Conservation (phyloP, 2,888 invertebrate species). For the Autographa pulchrina region DNA sequence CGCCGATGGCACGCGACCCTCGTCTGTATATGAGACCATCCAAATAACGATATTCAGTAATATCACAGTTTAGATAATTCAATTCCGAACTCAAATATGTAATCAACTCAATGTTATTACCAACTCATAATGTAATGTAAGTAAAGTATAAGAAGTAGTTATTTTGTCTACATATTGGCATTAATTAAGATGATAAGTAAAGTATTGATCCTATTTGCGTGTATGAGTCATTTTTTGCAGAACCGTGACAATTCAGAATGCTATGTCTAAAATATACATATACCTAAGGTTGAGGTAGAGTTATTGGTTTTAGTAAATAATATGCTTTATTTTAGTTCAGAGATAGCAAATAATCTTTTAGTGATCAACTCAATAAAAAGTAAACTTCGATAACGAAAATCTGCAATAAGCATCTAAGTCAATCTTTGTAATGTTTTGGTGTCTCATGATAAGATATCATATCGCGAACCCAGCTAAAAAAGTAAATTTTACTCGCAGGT, state of each 20-base stretch:
- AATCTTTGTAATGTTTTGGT: constrained; percentile 6
- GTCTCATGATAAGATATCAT: background rate
- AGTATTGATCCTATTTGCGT: background rate
- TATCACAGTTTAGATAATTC: constrained; percentile 24
- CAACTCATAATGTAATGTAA: background rate
- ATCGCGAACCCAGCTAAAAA: background rate
- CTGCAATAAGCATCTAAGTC: background rate
- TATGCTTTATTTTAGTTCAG: background rate
- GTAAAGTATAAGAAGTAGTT: background rate
- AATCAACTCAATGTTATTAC: background rate
- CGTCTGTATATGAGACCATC: constrained; percentile 23
- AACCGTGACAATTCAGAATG: background rate
- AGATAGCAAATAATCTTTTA: background rate
- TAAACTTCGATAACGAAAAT: constrained; percentile 6
- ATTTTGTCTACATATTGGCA: constrained; percentile 4
- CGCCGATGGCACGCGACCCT: constrained; percentile 33
- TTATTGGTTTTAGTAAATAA: background rate
- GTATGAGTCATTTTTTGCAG: background rate
- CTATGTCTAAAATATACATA: background rate
- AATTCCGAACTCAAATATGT: background rate
- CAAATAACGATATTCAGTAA: constrained; percentile 25
- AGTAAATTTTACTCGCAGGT: background rate
- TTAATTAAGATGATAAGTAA: background rate
- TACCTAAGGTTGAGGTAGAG: background rate
- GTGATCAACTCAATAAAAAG: constrained; percentile 2